Conservation (phyloP, 2,888 invertebrate species). For the Dolichomitus sp. region DNA sequence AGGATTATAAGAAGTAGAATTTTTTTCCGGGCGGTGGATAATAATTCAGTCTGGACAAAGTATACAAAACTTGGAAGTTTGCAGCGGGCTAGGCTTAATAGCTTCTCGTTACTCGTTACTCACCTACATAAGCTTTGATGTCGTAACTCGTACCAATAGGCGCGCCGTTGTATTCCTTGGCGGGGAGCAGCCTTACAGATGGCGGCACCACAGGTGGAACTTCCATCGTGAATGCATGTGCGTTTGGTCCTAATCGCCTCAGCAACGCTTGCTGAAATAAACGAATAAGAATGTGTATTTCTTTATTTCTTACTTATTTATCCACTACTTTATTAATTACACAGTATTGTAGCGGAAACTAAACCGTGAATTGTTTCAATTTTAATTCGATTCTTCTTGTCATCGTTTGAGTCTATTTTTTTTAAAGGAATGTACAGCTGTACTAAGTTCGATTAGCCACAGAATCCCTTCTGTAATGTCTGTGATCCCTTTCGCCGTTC, state of each 20-base stretch:
- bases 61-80: conserved; percentile 4
- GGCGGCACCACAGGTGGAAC: conserved; percentile 95
- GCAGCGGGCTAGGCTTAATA: neutral
- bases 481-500: neutral
- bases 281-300: conserved; percentile 23
- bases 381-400: too few species aligned
- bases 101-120: conserved; percentile 80
- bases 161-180: conserved; percentile 96
- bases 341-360: too few species aligned
- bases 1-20: neutral
- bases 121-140: conserved; percentile 94
- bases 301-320: neutral
- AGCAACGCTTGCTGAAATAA: conserved; percentile 92
- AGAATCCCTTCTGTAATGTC: neutral
- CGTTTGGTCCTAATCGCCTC: conserved; percentile 92
- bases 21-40: neutral
- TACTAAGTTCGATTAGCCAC: neutral
- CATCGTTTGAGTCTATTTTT: neutral
- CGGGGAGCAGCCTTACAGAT: conserved; percentile 95
- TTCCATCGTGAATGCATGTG: conserved; percentile 93
- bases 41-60: neutral
- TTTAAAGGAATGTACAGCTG: neutral
- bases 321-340: neutral
- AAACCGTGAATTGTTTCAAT: too few species aligned
- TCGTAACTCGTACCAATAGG: conserved; percentile 97